Evolutionary conservation across 2,113 vertebrate species (phyloP), one percentile per base, ranked within the genome.

Genomic region (Gymnarchus niloticus): DNA sequence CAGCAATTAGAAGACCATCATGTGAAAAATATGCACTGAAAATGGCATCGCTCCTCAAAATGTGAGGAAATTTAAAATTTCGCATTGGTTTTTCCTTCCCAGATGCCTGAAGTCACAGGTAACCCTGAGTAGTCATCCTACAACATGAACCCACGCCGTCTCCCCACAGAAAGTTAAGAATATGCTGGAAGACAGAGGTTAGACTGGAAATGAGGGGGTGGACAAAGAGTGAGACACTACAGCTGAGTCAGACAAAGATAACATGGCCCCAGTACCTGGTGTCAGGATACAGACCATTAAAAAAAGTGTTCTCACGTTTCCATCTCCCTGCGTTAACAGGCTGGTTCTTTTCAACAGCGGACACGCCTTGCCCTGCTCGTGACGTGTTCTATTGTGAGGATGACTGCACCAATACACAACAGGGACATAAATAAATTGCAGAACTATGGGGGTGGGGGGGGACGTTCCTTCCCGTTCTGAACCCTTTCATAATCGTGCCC

Each of bases 401-500:
- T 10, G 81, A 59, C 51, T n/a, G 19, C 44, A 37, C 14, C 12
- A 57, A 48, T 85, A 17, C 33, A 80, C 54, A n/a, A 51, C 73
- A 17, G 51, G 56, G 51, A 61, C 77, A 65, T 25, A 59, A 81
- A 85, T 46, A 81, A 51, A 25, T 25, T 4, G 3, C 1, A 78
- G 21, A 7, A n/a, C 44, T 78, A 14, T 41, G 21, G 37, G 23
- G 41, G 6, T 19, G 19, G 21, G 73, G 44, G 19, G 21, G 73
- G 44, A 41, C 3, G 7, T 8, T 14, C 37, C 37, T 65, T 28
- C 59, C 83, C 44, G 48, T 54, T 52, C 78, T 21, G n/a, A 48
- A 44, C 8, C 23, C 48, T 85, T 85, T 86, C 69, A 85, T 86
- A 93, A 88, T 90, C 33, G 10, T 5, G 0, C 4, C 12, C 52